Percentiles rank a stretch among this genome's conserved stretches.
These are phyloP conservation scores for Globodera rostochiensis DNA, from an alignment of 1,140 invertebrate genomes.

Conservation along the genomic window DNA sequence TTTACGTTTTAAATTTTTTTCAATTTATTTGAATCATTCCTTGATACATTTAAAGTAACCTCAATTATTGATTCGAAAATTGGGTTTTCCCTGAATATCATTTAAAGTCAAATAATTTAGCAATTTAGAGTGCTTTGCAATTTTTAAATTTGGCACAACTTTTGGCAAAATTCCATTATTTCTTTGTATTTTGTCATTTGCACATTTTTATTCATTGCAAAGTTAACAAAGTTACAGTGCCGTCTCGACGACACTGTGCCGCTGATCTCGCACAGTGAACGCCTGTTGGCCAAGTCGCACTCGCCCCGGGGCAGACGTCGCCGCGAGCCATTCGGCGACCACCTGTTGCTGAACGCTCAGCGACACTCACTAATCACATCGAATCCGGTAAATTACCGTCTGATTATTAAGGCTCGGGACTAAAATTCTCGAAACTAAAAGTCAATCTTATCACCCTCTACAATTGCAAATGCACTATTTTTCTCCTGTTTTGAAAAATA, in stretches of 20 bases:
- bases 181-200: neutral
- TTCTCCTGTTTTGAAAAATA: too few species aligned
- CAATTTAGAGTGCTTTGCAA: neutral
- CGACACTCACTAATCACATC: neutral
- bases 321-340: slow-evolving; percentile 33
- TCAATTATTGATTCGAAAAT: neutral
- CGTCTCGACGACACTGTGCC: slow-evolving; percentile 53
- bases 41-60: neutral
- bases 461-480: too few species aligned
- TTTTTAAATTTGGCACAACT: neutral
- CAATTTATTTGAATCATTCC: neutral
- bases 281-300: slow-evolving; percentile 56
- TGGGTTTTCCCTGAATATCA: neutral
- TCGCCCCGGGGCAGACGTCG: slow-evolving; percentile 54
- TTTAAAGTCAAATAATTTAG: slow-evolving; percentile 4
- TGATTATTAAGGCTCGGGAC: too few species aligned
- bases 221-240: slow-evolving; percentile 32
- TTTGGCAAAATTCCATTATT: neutral
- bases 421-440: too few species aligned
- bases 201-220: neutral
- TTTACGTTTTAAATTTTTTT: neutral
- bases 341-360: neutral
- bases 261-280: slow-evolving; percentile 59
- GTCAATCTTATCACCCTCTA: too few species aligned
- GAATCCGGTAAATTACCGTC: neutral